phyloP scores from a whole-genome alignment of 2,113 vertebrate genomes.

The Forbesichthys papilliferus region DNA sequence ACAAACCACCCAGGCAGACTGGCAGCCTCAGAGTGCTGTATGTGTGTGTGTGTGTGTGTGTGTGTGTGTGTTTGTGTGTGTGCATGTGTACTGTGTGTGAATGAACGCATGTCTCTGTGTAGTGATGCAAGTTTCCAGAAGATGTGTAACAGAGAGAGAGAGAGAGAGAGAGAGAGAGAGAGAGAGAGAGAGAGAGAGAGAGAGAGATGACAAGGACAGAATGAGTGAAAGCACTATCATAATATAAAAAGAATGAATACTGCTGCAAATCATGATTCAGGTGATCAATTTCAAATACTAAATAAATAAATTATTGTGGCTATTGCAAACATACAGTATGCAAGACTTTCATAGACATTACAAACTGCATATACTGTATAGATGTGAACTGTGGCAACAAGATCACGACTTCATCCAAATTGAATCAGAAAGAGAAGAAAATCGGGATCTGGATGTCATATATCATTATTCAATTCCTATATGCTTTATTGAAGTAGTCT shows the following conservation, averaged over 20 bases:
- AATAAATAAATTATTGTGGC: background rate
- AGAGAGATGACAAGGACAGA: conserved; percentile 17
- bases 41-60: conserved; percentile 19
- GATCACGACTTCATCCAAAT: conserved; percentile 2
- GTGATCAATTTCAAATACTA: background rate
- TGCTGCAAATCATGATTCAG: conserved; percentile 10
- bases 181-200: conserved; percentile 9
- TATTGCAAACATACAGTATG: conserved; percentile 18
- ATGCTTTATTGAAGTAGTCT: too few species aligned
- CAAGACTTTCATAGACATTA: conserved; percentile 9
- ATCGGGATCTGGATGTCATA: background rate
- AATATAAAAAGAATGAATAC: conserved; percentile 2
- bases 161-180: conserved; percentile 1
- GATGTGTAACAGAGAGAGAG: background rate
- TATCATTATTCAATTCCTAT: too few species aligned
- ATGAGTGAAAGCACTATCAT: background rate
- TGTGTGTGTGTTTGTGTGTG: conserved; percentile 18
- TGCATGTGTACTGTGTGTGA: conserved; percentile 13
- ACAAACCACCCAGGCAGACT: conserved; percentile 57
- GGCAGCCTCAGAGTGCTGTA: background rate
- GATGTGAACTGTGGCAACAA: conserved; percentile 16
- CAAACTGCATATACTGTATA: conserved; percentile 3
- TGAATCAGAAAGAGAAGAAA: conserved; percentile 7
- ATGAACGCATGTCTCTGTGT: background rate
- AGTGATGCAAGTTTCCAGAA: background rate